Conservation (phyloP, 2,888 invertebrate genomes). For the Conops quadrifasciatus region DNA sequence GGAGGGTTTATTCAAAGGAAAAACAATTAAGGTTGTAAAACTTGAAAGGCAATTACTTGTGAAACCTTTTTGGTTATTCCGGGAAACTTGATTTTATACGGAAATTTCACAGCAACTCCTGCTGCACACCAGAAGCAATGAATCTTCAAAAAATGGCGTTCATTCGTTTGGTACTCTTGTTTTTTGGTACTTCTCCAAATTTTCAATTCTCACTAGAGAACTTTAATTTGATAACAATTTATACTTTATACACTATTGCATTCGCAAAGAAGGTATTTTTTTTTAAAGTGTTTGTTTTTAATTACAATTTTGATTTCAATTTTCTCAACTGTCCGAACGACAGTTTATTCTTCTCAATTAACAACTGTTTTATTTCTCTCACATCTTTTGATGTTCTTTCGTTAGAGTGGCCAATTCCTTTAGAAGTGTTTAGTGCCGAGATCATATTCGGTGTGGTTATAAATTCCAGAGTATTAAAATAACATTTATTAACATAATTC, state of each 20-base stretch:
- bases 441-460: too few species aligned
- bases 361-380: neutral
- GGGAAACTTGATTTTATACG: too few species aligned
- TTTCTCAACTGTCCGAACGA: neutral
- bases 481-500: too few species aligned
- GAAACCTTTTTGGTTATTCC: too few species aligned
- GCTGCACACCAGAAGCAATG: constrained; percentile 23
- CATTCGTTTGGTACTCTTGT: constrained; percentile 19
- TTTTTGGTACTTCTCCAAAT: constrained; percentile 18
- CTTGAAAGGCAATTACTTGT: too few species aligned
- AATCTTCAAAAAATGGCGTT: constrained; percentile 40
- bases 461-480: too few species aligned
- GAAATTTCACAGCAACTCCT: neutral
- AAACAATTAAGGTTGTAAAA: too few species aligned
- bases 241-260: too few species aligned
- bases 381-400: neutral
- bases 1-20: too few species aligned
- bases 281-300: neutral
- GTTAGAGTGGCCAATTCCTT: too few species aligned
- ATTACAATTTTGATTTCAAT: constrained; percentile 2
- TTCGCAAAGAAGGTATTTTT: neutral
- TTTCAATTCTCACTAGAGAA: neutral
- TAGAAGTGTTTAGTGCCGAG: too few species aligned
- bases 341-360: neutral
- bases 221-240: neutral